phyloP scores from a whole-genome alignment of 37 sponge, comb jelly and placozoan genomes.

The Chondrosia reniformis region DNA sequence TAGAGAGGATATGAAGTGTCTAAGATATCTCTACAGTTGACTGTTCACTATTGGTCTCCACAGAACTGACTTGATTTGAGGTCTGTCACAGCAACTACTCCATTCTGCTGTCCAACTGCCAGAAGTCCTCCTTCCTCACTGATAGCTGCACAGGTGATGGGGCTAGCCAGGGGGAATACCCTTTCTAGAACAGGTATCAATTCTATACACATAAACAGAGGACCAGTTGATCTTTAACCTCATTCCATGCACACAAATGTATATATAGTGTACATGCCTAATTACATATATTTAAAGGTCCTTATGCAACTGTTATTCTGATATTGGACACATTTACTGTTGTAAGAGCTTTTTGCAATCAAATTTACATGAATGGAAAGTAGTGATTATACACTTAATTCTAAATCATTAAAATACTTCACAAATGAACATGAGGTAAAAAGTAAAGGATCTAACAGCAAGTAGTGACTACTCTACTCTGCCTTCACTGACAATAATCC shows the following conservation, averaged over 20 bases:
- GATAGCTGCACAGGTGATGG: slow-evolving; percentile 22
- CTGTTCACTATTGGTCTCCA: background rate
- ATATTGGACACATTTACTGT: too few relatives aligned
- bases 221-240: background rate
- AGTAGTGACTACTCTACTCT: background rate
- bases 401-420: too few relatives aligned
- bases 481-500: too few relatives aligned
- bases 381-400: too few relatives aligned
- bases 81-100: slow-evolving; percentile 38
- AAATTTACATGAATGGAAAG: too few relatives aligned
- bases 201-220: background rate
- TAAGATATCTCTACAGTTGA: background rate
- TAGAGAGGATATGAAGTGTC: background rate
- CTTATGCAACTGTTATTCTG: background rate
- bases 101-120: slow-evolving; percentile 39
- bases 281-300: background rate
- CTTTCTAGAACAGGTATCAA: background rate
- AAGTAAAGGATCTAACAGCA: too few relatives aligned
- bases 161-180: slow-evolving; percentile 30
- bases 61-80: slow-evolving; percentile 21
- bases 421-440: too few relatives aligned
- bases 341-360: too few relatives aligned
- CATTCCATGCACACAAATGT: background rate
- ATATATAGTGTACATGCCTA: background rate
- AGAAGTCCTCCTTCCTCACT: slow-evolving; percentile 28